Evolutionary conservation across 2,888 invertebrate genomes (phyloP).

Genomic region (Philereme transversata): DNA sequence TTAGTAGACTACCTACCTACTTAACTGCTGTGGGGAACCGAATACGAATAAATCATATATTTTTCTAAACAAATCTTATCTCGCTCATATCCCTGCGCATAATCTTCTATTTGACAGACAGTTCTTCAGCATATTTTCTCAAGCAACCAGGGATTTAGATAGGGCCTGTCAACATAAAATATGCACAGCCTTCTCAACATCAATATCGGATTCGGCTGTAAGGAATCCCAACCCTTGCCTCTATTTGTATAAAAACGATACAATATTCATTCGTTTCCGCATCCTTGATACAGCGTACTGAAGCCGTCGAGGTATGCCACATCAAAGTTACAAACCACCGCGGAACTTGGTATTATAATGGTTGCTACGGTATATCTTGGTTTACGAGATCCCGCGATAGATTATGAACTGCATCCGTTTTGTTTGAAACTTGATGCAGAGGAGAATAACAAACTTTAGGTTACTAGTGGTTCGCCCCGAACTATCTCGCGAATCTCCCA

Average conservation of each 20-base stretch:
- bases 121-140: background rate
- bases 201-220: slow-evolving; percentile 20
- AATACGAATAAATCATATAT: too few relatives aligned
- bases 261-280: slow-evolving; percentile 21
- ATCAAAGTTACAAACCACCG: slow-evolving; percentile 17
- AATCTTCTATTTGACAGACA: too few relatives aligned
- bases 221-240: slow-evolving; percentile 14
- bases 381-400: background rate
- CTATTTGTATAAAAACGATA: slow-evolving; percentile 15
- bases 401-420: slow-evolving; percentile 7
- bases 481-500: too few relatives aligned
- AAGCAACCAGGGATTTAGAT: background rate
- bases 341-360: slow-evolving; percentile 5
- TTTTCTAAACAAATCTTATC: too few relatives aligned
- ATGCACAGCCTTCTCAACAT: slow-evolving; percentile 19
- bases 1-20: too few relatives aligned
- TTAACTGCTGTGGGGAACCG: too few relatives aligned
- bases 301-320: slow-evolving; percentile 5
- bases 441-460: background rate
- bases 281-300: slow-evolving; percentile 7
- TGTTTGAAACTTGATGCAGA: slow-evolving; percentile 1
- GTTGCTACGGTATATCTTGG: background rate
- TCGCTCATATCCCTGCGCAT: too few relatives aligned
- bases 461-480: too few relatives aligned
- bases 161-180: slow-evolving; percentile 14